Conservation (phyloP, 1,140 invertebrate species). For the Zophobas atratus region DNA sequence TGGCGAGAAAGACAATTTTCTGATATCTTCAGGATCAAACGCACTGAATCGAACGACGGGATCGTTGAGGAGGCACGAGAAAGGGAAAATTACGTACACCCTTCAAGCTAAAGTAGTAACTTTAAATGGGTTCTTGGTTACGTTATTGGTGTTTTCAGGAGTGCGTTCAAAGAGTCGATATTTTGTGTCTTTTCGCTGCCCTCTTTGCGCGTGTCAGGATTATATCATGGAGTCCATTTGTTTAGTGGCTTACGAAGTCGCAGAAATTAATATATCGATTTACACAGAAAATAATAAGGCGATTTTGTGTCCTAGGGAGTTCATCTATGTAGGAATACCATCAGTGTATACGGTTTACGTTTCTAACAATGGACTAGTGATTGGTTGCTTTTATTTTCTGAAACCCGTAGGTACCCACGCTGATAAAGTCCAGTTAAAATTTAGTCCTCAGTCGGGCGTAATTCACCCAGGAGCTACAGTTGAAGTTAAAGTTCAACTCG, state of each 20-base stretch:
- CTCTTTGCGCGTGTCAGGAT: background rate
- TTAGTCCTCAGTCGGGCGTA: constrained; percentile 54
- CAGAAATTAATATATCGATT: constrained; percentile 53
- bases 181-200: constrained; percentile 6
- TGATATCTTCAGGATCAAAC: background rate
- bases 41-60: background rate
- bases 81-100: constrained; percentile 2
- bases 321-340: constrained; percentile 54
- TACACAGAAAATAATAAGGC: constrained; percentile 50
- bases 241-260: constrained; percentile 57
- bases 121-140: background rate
- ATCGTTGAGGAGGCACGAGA: background rate
- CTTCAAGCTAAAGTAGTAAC: constrained; percentile 8
- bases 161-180: background rate
- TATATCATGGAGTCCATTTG: constrained; percentile 51
- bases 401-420: constrained; percentile 53
- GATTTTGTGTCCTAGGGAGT: constrained; percentile 57
- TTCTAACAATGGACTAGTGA: constrained; percentile 55
- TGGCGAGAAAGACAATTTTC: constrained; percentile 2
- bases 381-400: constrained; percentile 55
- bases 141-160: background rate
- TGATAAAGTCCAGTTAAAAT: constrained; percentile 49
- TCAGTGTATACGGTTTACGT: constrained; percentile 52
- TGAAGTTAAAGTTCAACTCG: constrained; percentile 53
- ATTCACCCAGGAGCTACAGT: constrained; percentile 33